Evolutionary conservation across 2,113 vertebrate genomes (phyloP).

Genomic region (Eulacestoma nigropectus): DNA sequence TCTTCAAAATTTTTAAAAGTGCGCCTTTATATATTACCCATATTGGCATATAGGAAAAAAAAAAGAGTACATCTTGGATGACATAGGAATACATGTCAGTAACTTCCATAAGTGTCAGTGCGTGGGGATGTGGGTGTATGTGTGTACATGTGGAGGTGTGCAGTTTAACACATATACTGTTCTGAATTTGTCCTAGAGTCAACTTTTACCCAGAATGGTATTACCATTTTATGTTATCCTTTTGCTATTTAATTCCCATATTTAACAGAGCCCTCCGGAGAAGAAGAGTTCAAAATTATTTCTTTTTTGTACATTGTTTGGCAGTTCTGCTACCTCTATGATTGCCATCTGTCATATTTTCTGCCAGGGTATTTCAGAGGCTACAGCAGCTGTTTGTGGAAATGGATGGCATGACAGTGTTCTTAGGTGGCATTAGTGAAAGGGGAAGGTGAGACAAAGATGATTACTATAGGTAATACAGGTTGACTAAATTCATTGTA

Average conservation of each 20-base stretch:
- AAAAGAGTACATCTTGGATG: background rate
- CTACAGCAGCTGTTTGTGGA: background rate
- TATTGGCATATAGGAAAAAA: background rate
- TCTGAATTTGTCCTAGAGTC: background rate
- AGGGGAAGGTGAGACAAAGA: background rate
- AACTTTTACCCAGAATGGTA: background rate
- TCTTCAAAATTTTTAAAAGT: background rate
- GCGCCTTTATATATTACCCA: background rate
- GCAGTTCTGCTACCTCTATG: background rate
- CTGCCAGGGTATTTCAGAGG: background rate
- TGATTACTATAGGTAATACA: background rate
- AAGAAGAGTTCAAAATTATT: background rate
- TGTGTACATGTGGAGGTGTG: background rate
- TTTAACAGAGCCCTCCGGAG: background rate
- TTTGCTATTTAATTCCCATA: background rate
- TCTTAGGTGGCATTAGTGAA: background rate
- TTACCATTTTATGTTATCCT: background rate
- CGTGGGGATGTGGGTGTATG: background rate
- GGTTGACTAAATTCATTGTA: background rate
- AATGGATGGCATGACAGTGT: background rate
- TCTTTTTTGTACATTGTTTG: background rate
- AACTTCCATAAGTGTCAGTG: background rate
- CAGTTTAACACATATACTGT: background rate
- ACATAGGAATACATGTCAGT: background rate
- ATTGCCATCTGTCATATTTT: slow-evolving; percentile 16